Percentiles rank a stretch among this genome's conserved stretches.
These are phyloP conservation scores for Latheticus oryzae DNA, from an alignment of 2,888 invertebrate genomes.

Conservation along the genomic window DNA sequence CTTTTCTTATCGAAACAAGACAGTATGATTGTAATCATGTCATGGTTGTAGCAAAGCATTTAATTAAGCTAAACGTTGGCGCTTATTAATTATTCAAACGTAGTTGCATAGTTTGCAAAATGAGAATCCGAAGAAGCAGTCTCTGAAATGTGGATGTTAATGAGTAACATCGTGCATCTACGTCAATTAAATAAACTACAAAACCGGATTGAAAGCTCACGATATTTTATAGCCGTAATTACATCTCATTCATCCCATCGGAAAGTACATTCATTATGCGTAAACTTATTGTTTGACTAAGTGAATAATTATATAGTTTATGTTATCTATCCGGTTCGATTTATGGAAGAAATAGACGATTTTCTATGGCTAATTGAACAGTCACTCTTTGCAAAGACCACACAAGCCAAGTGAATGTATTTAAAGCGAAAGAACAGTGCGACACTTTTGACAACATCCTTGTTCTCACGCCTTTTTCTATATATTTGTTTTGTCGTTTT, in stretches of 20 bases:
- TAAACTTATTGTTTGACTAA: conserved; percentile 27
- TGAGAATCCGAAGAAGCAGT: conserved; percentile 5
- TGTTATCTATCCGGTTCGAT: conserved; percentile 23
- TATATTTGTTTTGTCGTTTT: too few species aligned
- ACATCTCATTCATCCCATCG: conserved; percentile 43
- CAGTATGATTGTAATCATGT: conserved; percentile 9
- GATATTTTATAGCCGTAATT: conserved; percentile 48
- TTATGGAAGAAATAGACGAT: conserved; percentile 14
- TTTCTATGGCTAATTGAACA: conserved; percentile 12
- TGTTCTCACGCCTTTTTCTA: conserved; percentile 9
- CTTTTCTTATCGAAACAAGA: conserved; percentile 11
- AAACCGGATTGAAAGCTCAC: conserved; percentile 46
- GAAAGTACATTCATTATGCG: conserved; percentile 37
- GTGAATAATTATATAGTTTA: conserved; percentile 30
- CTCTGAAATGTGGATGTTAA: conserved; percentile 26
- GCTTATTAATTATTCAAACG: conserved; percentile 26
- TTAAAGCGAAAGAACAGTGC: too few species aligned
- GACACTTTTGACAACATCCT: conserved; percentile 6
- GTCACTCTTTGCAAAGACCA: conserved; percentile 8
- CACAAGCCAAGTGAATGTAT: conserved; percentile 5
- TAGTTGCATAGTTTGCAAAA: conserved; percentile 16
- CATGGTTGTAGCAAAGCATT: neutral
- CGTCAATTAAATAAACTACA: conserved; percentile 33
- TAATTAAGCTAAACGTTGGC: conserved; percentile 12
- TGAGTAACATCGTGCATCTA: conserved; percentile 27